phyloP scores from a whole-genome alignment of 2,797 vertebrate species.

The Australoheros facetus region DNA sequence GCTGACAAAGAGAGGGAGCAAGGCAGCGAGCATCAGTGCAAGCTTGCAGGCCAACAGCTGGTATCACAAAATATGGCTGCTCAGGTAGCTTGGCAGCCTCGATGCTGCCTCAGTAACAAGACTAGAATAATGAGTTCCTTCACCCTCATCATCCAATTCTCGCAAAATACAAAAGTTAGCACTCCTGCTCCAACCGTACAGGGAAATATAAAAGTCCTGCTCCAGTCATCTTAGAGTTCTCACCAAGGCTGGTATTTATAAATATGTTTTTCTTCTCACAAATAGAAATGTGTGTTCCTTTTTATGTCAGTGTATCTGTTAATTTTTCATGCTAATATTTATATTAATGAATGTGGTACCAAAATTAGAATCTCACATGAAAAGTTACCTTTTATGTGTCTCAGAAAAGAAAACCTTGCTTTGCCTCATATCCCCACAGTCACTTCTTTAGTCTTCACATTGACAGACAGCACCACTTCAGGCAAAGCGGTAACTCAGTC shows the following conservation, averaged over 20 bases:
- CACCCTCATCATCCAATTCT: conserved; percentile 24
- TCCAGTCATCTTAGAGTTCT: background rate
- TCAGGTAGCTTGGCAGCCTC: conserved; percentile 45
- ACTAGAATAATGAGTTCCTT: conserved; percentile 59
- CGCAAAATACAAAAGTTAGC: conserved; percentile 49
- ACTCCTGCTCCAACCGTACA: background rate
- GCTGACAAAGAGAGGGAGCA: conserved; percentile 3
- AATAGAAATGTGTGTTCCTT: background rate
- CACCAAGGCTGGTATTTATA: background rate
- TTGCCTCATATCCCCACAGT: background rate
- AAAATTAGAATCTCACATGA: background rate
- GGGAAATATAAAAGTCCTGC: conserved; percentile 5
- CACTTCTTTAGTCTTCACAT: background rate
- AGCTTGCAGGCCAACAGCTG: conserved; percentile 53
- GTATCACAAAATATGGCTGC: conserved; percentile 36
- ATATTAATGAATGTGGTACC: background rate
- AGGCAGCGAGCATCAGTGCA: conserved; percentile 7
- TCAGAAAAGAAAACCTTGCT: background rate
- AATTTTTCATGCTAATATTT: background rate
- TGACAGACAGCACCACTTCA: background rate
- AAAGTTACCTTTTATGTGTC: fast-evolving
- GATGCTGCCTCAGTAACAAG: conserved; percentile 55
- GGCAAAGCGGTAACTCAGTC: background rate
- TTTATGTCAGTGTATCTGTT: background rate
- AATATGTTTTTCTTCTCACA: background rate